phyloP scores from a whole-genome alignment of 2,113 vertebrate genomes.

The Rostratula benghalensis region DNA sequence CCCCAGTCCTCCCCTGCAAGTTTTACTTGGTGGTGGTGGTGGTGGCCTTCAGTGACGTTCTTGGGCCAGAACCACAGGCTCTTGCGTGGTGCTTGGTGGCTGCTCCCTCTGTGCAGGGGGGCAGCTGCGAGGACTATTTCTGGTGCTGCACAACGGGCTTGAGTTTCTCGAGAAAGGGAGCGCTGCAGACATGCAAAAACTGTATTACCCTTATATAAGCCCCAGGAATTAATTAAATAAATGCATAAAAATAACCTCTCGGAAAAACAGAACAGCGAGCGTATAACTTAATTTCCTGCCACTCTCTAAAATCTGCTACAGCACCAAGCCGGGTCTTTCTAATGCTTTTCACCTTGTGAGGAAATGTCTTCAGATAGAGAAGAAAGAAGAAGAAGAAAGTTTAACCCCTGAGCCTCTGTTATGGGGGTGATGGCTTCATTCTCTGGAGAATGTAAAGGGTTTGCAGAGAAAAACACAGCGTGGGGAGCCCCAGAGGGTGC shows the following conservation, averaged over 20 bases:
- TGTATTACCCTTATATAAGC: slow-evolving; percentile 31
- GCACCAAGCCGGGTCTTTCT: background rate
- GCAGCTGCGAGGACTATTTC: background rate
- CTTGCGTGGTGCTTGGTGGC: background rate
- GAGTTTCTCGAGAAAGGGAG: background rate
- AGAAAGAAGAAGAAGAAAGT: background rate
- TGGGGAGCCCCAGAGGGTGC: background rate
- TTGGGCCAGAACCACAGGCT: accelerated
- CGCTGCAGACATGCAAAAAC: background rate
- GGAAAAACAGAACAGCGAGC: background rate
- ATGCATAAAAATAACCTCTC: slow-evolving; percentile 53
- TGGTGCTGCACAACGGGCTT: background rate
- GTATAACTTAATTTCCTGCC: slow-evolving; percentile 48
- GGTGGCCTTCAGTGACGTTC: background rate
- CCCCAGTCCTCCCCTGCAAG: background rate
- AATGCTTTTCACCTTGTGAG: background rate
- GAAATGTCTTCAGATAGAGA: background rate
- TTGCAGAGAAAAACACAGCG: background rate
- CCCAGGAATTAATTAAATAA: slow-evolving; percentile 62
- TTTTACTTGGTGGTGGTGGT: background rate
- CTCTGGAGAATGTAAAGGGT: background rate
- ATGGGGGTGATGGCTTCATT: background rate
- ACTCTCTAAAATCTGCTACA: background rate
- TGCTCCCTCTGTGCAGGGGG: background rate
- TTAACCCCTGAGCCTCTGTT: background rate